These are phyloP conservation scores for Grus americana DNA, from an alignment of 2,113 vertebrate species.

Conservation along the genomic window DNA sequence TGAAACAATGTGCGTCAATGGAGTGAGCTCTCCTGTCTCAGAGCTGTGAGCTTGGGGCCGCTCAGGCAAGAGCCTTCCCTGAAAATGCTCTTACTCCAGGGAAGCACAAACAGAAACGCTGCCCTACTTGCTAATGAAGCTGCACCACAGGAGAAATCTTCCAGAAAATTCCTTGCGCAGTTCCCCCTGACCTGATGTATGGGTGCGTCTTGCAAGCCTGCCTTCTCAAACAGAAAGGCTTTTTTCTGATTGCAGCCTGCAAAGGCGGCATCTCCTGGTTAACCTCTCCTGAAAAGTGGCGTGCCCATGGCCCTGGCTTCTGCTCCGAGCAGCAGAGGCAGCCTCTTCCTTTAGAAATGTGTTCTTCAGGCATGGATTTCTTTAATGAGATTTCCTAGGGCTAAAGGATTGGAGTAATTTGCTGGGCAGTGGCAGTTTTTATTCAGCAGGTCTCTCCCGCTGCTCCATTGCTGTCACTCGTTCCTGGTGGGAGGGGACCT, in stretches of 20 bases:
- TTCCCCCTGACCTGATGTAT: background rate
- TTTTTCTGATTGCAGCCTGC: background rate
- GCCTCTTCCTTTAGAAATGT: background rate
- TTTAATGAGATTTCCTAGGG: conserved; percentile 17
- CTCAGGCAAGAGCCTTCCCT: background rate
- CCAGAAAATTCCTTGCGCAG: background rate
- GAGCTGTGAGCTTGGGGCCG: background rate
- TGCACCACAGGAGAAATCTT: background rate
- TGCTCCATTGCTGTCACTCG: accelerated
- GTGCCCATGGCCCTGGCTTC: background rate
- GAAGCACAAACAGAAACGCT: background rate
- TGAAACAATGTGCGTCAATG: background rate
- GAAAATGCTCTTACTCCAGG: background rate
- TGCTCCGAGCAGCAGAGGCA: background rate
- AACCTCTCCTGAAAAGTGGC: background rate
- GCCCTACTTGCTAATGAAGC: background rate
- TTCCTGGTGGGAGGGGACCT: background rate
- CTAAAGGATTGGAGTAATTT: background rate
- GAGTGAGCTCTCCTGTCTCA: background rate
- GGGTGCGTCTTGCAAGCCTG: background rate
- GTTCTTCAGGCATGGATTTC: background rate
- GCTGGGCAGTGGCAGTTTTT: background rate
- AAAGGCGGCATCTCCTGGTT: background rate
- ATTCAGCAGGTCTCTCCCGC: background rate
- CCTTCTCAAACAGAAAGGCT: background rate